Conservation (phyloP, 2,888 invertebrate genomes). For the Rhimphoctona megacephalus region DNA sequence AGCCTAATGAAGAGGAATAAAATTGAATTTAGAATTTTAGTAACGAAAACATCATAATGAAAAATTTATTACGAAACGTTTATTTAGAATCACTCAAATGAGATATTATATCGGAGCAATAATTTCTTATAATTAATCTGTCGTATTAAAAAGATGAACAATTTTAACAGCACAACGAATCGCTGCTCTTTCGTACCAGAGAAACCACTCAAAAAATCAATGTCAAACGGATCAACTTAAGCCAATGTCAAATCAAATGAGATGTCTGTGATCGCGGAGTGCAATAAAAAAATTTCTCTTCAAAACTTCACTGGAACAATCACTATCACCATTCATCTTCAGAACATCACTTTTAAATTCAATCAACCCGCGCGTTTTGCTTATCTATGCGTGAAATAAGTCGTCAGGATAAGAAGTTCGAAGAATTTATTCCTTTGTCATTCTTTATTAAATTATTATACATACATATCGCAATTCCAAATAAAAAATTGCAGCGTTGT, state of each 20-base stretch:
- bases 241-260: not conserved
- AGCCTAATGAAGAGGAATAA: not conserved
- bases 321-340: not conserved
- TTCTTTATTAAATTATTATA: not conserved
- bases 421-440: not conserved
- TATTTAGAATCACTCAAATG: not conserved
- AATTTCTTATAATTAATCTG: too few species aligned
- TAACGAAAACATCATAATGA: not conserved
- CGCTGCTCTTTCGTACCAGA: not conserved
- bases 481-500: not conserved
- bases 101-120: not conserved
- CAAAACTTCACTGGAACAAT: not conserved
- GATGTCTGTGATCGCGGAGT: not conserved
- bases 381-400: slow-evolving; percentile 43
- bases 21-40: not conserved
- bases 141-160: not conserved
- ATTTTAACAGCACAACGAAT: not conserved
- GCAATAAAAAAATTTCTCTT: slow-evolving; percentile 8
- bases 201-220: not conserved
- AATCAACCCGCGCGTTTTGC: slow-evolving; percentile 17
- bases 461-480: not conserved
- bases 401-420: slow-evolving; percentile 11
- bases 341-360: slow-evolving; percentile 2
- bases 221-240: not conserved
- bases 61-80: not conserved